These are phyloP conservation scores for Chloroceryle aenea DNA, from an alignment of 2,113 vertebrate species.

Conservation along the genomic window DNA sequence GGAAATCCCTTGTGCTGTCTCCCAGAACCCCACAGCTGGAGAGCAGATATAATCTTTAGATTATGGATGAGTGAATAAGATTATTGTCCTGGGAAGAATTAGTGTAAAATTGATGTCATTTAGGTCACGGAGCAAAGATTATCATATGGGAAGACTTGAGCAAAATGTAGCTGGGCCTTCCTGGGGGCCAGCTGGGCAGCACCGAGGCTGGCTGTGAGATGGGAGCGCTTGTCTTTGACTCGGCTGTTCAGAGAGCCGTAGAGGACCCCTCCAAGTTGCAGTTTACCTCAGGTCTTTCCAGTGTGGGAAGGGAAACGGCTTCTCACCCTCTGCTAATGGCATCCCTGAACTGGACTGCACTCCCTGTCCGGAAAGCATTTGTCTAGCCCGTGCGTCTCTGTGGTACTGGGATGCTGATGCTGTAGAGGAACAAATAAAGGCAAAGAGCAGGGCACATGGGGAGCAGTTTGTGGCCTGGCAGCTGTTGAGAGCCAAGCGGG, in stretches of 20 bases:
- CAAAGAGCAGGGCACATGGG: not conserved
- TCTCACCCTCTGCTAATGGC: not conserved
- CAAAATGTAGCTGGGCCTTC: not conserved
- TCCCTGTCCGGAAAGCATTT: not conserved
- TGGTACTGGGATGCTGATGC: not conserved
- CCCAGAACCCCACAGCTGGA: not conserved
- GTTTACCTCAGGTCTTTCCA: not conserved
- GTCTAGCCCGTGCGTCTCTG: not conserved
- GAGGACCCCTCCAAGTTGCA: not conserved
- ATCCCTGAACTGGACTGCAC: not conserved
- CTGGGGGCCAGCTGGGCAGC: not conserved
- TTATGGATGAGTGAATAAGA: not conserved
- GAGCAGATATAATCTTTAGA: conserved; percentile 9
- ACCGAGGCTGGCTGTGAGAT: not conserved
- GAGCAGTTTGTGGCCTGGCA: not conserved
- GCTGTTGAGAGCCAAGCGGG: rapidly evolving
- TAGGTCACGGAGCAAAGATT: not conserved
- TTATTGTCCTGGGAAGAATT: not conserved
- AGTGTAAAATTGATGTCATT: not conserved
- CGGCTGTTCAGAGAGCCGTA: rapidly evolving
- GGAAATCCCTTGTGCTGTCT: not conserved
- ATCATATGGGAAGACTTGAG: not conserved
- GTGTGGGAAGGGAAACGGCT: not conserved
- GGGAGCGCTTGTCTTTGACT: not conserved
- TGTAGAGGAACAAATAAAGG: not conserved